phyloP scores from a whole-genome alignment of 2,113 vertebrate genomes.

The Phrynocephalus versicolor region DNA sequence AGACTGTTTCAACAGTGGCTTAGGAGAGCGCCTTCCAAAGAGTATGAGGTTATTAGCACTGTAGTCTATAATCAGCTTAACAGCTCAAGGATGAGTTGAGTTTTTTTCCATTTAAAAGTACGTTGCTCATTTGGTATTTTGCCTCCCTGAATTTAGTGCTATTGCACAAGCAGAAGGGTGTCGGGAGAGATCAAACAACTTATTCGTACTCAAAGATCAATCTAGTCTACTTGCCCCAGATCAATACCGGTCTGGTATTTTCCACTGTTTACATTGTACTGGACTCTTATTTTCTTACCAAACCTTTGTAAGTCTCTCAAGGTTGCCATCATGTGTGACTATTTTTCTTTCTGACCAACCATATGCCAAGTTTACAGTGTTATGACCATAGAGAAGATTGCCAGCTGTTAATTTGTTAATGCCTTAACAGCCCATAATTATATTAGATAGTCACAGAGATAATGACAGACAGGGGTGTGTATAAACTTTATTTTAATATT shows the following conservation, averaged over 20 bases:
- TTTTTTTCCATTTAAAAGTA: slow-evolving; percentile 1
- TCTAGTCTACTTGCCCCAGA: slow-evolving; percentile 7
- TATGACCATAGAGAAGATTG: neutral
- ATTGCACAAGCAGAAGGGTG: neutral
- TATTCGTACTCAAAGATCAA: slow-evolving; percentile 28
- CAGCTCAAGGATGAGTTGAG: neutral
- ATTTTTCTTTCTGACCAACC: slow-evolving; percentile 23
- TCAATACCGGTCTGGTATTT: slow-evolving; percentile 17
- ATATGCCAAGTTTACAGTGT: neutral
- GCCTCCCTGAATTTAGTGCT: neutral
- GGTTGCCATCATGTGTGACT: neutral
- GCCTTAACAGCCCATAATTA: neutral
- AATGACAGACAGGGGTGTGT: neutral
- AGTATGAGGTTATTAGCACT: slow-evolving; percentile 6
- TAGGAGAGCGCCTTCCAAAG: neutral
- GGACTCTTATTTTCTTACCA: slow-evolving; percentile 16
- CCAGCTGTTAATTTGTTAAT: neutral
- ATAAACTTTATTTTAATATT: slow-evolving; percentile 19
- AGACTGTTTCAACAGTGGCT: neutral
- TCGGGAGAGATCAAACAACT: slow-evolving; percentile 8
- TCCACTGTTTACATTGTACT: neutral
- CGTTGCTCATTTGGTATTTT: neutral
- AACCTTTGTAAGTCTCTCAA: slow-evolving; percentile 1
- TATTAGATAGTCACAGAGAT: slow-evolving; percentile 40
- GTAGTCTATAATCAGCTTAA: slow-evolving; percentile 8